Percentiles rank a stretch among this genome's conserved stretches.
phyloP scores from a whole-genome alignment of 2,113 vertebrate species.

The Aphyosemion australe region DNA sequence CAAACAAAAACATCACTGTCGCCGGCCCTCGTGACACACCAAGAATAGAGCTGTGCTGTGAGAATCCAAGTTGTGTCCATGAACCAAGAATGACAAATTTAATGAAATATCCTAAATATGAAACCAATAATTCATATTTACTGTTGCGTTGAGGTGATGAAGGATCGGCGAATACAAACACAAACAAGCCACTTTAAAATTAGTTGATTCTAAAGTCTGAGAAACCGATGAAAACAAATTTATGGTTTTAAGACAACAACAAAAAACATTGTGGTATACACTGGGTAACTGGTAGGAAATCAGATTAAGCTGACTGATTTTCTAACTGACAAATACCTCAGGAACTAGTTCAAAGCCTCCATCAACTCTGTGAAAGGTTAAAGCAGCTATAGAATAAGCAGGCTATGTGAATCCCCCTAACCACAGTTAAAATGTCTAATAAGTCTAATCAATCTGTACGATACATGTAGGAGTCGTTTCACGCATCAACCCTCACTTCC shows the following conservation, averaged over 20 bases:
- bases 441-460: not conserved
- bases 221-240: not conserved
- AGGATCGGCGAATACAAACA: not conserved
- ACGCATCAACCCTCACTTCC: not conserved
- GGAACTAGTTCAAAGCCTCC: not conserved
- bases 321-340: not conserved
- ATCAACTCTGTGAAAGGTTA: too few relatives aligned
- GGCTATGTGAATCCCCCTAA: not conserved
- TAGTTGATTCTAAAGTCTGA: not conserved
- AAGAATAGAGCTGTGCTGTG: conserved; percentile 49
- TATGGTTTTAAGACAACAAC: not conserved
- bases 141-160: too few relatives aligned
- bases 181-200: not conserved
- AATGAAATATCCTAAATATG: not conserved
- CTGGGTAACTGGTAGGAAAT: not conserved
- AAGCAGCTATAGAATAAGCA: not conserved
- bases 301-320: not conserved
- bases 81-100: not conserved
- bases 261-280: too few relatives aligned
- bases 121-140: not conserved
- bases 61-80: conserved; percentile 37
- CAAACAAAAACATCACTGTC: conserved; percentile 46
- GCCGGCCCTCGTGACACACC: conserved; percentile 36
- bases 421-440: not conserved
- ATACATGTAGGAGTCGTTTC: too few relatives aligned